phyloP scores from a whole-genome alignment of 2,888 invertebrate species.

The Junonia oenone region DNA sequence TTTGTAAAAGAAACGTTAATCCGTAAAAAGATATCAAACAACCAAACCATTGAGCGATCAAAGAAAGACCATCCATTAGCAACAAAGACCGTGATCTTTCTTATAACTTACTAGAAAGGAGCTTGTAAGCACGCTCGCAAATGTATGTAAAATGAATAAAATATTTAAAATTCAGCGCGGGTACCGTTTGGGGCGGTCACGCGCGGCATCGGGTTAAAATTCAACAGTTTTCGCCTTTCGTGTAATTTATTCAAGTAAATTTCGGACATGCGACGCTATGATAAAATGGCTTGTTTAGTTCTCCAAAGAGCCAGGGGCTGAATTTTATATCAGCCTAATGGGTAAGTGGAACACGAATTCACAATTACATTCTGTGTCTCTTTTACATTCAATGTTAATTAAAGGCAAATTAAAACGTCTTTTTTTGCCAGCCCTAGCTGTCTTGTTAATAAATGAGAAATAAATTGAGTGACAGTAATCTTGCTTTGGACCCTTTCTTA shows the following conservation, averaged over 20 bases:
- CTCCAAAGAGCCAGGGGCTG: slow-evolving; percentile 23
- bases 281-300: slow-evolving; percentile 54
- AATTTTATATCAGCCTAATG: slow-evolving; percentile 30
- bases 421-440: neutral
- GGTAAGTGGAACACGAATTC: slow-evolving; percentile 10
- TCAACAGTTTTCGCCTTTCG: slow-evolving; percentile 60
- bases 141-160: slow-evolving; percentile 30
- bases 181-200: slow-evolving; percentile 31
- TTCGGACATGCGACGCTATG: slow-evolving; percentile 58
- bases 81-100: slow-evolving; percentile 6
- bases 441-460: neutral
- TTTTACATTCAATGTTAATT: slow-evolving; percentile 9
- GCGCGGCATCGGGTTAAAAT: slow-evolving; percentile 48
- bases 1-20: too few species aligned
- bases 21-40: too few species aligned
- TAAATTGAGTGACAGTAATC: neutral
- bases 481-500: too few species aligned
- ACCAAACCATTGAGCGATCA: too few species aligned
- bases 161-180: slow-evolving; percentile 35
- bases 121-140: slow-evolving; percentile 17
- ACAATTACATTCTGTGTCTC: slow-evolving; percentile 18
- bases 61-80: slow-evolving; percentile 4
- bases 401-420: neutral
- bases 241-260: slow-evolving; percentile 73
- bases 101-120: slow-evolving; percentile 20